Evolutionary conservation across 2,797 vertebrate genomes (phyloP), one percentile per base, ranked within the genome.

Genomic region (Orientallactaga sibirica): DNA sequence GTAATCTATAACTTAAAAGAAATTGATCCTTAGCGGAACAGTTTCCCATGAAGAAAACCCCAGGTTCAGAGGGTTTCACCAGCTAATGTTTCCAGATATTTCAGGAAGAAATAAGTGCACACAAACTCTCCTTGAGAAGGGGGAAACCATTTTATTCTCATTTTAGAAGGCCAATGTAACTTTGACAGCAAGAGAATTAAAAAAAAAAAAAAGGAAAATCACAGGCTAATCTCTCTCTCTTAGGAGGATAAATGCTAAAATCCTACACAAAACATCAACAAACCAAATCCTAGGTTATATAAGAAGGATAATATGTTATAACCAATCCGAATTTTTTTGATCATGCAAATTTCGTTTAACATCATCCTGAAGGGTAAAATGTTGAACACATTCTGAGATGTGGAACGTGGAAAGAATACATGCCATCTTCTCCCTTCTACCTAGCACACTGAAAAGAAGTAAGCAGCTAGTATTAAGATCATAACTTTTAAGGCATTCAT

Each of bases 21-120:
- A 73, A 85, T 64, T 43, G 67, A 92, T 92, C n/a, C 52, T 20
- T 89, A 89, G 74, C 75, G 52, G 61, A 75, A 92, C 52, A 89
- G 79, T 75, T 92, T 80, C 37, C 74, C 29, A 68, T 24, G 79
- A 85, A 48, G 67, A 80, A 79, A 84, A 22, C 41, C 83, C 16
- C 37, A 68, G 29, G 10, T 68, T 18, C 82, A 62, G 67, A 74
- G 79, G 61, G 29, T 84, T 68, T 20, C 24, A 52, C 55, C 55
- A 55, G 55, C 55, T 12, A 55, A 55, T 55, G 48, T 29, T 88
- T 68, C 25, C 29, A 52, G 79, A 78, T 33, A 74, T 83, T 73
- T 67, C 78, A 83, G 66, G 71, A 83, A 86, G 55, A 55, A 70
- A 77, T 25, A 73, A 92, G 33, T 11, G 24, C 29, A 10, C 41